phyloP scores from a whole-genome alignment of 2,888 invertebrate species.

The Nemurella pictetii region DNA sequence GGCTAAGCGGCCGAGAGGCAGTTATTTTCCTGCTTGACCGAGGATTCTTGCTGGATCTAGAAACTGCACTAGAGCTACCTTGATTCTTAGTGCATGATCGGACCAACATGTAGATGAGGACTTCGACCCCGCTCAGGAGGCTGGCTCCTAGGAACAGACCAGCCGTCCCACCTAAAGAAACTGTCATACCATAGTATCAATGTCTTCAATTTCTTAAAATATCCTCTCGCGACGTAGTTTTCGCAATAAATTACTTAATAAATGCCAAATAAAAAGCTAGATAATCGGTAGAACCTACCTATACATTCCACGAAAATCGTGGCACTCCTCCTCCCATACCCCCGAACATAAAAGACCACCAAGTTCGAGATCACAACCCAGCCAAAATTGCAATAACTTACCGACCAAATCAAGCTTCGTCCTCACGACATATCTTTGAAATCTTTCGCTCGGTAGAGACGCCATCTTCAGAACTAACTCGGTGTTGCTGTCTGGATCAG shows the following conservation, averaged over 20 bases:
- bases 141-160: conserved; percentile 36
- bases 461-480: conserved; percentile 49
- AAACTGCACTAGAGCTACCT: too few species aligned
- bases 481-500: background rate
- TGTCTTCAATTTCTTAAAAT: background rate
- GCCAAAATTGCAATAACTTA: conserved; percentile 50
- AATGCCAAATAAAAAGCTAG: too few species aligned
- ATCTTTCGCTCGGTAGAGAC: conserved; percentile 59
- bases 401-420: conserved; percentile 65
- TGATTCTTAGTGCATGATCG: background rate
- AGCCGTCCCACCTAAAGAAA: conserved; percentile 36
- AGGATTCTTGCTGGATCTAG: background rate
- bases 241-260: too few species aligned
- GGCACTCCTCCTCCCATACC: too few species aligned
- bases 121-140: conserved; percentile 33
- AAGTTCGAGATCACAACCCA: too few species aligned
- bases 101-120: conserved; percentile 31
- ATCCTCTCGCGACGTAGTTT: too few species aligned
- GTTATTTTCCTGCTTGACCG: background rate
- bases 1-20: background rate
- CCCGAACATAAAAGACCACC: too few species aligned
- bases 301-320: too few species aligned
- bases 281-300: too few species aligned
- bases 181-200: conserved; percentile 15
- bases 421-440: conserved; percentile 63